Base-by-base conservation (phyloP, 1,140 invertebrate species). In the Gonatopus flavifemur region DNA sequence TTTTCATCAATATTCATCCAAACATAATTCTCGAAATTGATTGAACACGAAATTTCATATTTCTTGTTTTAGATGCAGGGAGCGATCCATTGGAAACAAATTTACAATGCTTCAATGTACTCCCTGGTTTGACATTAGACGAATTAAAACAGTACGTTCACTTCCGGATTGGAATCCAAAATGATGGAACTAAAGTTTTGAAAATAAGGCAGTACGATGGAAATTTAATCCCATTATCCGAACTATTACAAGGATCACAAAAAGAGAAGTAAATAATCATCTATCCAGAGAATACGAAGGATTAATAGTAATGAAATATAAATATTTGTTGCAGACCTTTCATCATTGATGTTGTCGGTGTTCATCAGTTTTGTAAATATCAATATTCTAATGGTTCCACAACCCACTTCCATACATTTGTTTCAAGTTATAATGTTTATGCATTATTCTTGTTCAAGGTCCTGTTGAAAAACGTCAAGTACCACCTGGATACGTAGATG, bases 321-420 rank as follows among this genome's bases (percentile, higher is more conserved):
- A 25, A 46, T 35, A 32, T 22, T 28, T 3, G 47, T 67, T 59
- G 10, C 28, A 74, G 71, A 41, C 67, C 71, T 53, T 72, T 72
- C 13, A 62, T 74, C 22, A 60, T 72, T 15, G 71, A 74, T 49
- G 64, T 74, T 52, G 68, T 70, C 30, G 31, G 54, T 35, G 59
- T 69, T 36, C 71, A 74, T 59, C 71, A 74, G 60, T 74, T 67
- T 56, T 70, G 69, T 72, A 59, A 67, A 69, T 70, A 55, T 43
- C 54, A 24, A 16, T 24, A 35, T 49, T n/a, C 21, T 32, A n/a
- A 30, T 12, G n/a, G 16, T 12, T 19, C 36, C 36, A 24, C 19
- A 38, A 37, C 18, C 19, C n/a, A n/a, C 41, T n/a, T 28, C 12
- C 2, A 24, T 16, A 19, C 12, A n/a, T 32, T 42, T 24, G 16